Percentiles rank a stretch among this genome's conserved stretches.
Conservation (phyloP, 92 coral and sea anemone genomes). For the Porites lobata region DNA sequence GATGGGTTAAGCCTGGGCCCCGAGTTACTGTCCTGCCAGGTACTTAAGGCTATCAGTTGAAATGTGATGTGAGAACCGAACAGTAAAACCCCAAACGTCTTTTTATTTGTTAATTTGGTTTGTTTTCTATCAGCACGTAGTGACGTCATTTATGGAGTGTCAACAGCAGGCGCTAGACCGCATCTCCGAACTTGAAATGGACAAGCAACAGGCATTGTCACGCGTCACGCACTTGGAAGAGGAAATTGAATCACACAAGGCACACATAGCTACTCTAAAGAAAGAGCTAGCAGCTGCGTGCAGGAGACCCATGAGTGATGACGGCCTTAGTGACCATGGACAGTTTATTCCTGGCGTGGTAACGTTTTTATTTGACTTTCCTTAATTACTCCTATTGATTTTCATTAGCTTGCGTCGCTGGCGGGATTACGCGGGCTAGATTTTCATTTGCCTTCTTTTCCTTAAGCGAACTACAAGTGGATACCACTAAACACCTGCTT, state of each 20-base stretch:
- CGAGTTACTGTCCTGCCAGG: conserved; percentile 94
- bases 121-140: conserved; percentile 79
- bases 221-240: conserved; percentile 87
- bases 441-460: too few species aligned
- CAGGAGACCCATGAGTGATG: conserved; percentile 95
- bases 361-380: background rate
- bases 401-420: background rate
- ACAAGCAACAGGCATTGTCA: conserved; percentile 89
- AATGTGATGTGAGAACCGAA: background rate
- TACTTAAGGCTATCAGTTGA: conserved; percentile 5
- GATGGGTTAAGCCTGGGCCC: conserved; percentile 91
- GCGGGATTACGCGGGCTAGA: too few species aligned
- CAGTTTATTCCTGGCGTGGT: conserved; percentile 53
- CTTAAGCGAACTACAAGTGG: too few species aligned
- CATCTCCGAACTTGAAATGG: conserved; percentile 88
- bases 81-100: background rate
- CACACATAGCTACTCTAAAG: conserved; percentile 92
- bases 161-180: conserved; percentile 95
- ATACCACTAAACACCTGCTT: too few species aligned
- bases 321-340: conserved; percentile 81
- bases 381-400: background rate
- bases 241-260: conserved; percentile 90
- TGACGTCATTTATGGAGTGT: conserved; percentile 88
- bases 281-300: conserved; percentile 94
- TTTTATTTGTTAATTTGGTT: too few species aligned